Evolutionary conservation across 2,888 invertebrate genomes (phyloP), one percentile per base, ranked within the genome.

Genomic region (Loripinus fragilis): DNA sequence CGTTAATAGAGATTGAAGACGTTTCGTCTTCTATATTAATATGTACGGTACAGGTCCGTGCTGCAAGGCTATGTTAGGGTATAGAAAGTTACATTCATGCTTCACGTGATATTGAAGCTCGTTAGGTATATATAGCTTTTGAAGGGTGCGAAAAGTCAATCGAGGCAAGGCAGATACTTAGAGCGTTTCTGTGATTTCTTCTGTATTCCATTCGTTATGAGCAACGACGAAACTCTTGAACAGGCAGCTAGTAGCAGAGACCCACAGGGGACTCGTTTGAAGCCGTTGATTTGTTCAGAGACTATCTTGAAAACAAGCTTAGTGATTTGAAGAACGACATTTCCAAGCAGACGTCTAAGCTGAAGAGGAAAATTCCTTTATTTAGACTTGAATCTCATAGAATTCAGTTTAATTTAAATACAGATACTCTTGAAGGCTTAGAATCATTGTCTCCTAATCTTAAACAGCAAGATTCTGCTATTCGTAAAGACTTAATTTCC

Each of bases 281-380:
- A 64, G 64, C 64, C 64, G 5, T 64, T 23, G 64, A 20, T 23
- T 64, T 64, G 35, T 64, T 64, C 35, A 7, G 64, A 12, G 64
- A 12, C 5, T 64, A 64, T 64, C 25, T 64, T 5, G 64, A 64
- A 8, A 35, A 10, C 15, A 28, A 64, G 25, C 35, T 64, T 10
- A 28, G 35, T 35, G 30, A 64, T 28, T 64, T 64, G 20, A n/a
- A 20, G 7, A 64, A 64, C 5, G 64, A n/a, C n/a, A 64, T 7
- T 25, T 8, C 7, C 12, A 12, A 38, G 7, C 38, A 38, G 38
- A 38, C 38, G 5, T 38, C 38, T 8, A 38, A 38, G 12, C 38
- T 38, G 38, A 38, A 38, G 12, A 5, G 38, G 38, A 38, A 38
- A 12, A 12, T 12, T 17, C 64, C 64, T 8, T 23, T 28, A 5